A percentile compares a stretch with the other conserved stretches of the same genome.
Evolutionary conservation across 2,888 invertebrate species (phyloP).

Genomic region (Chrysomela aeneicollis): DNA sequence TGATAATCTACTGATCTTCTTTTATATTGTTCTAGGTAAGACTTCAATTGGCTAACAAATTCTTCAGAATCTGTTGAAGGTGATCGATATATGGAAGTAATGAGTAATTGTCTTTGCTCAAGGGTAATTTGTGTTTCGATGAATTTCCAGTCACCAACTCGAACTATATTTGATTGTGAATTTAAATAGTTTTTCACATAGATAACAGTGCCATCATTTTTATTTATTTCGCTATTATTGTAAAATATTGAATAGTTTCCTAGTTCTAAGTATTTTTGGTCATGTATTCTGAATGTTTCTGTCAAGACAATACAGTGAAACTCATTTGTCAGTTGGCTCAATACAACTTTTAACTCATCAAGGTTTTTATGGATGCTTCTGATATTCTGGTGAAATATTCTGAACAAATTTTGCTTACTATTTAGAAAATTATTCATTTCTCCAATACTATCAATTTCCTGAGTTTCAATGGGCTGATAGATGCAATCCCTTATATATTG

Average conservation of each 20-base stretch:
- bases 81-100: slow-evolving; percentile 13
- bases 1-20: not conserved
- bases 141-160: slow-evolving; percentile 4
- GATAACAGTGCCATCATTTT: slow-evolving; percentile 17
- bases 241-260: slow-evolving; percentile 10
- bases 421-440: slow-evolving; percentile 3
- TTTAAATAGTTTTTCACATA: slow-evolving; percentile 10
- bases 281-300: slow-evolving; percentile 2
- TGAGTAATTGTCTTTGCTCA: not conserved
- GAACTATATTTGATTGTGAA: not conserved
- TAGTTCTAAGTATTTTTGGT: not conserved
- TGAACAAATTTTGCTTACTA: slow-evolving; percentile 6
- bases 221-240: slow-evolving; percentile 11
- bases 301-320: slow-evolving; percentile 11
- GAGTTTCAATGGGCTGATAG: not conserved
- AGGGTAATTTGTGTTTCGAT: slow-evolving; percentile 1
- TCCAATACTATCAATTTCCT: slow-evolving; percentile 4
- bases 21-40: slow-evolving; percentile 8
- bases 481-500: slow-evolving; percentile 8
- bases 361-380: slow-evolving; percentile 7
- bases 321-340: slow-evolving; percentile 5
- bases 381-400: slow-evolving; percentile 4
- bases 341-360: slow-evolving; percentile 8
- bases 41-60: not conserved
- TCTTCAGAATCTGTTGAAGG: slow-evolving; percentile 12